Conservation (phyloP, 1,140 invertebrate genomes). For the Medauroidea extradentata region DNA sequence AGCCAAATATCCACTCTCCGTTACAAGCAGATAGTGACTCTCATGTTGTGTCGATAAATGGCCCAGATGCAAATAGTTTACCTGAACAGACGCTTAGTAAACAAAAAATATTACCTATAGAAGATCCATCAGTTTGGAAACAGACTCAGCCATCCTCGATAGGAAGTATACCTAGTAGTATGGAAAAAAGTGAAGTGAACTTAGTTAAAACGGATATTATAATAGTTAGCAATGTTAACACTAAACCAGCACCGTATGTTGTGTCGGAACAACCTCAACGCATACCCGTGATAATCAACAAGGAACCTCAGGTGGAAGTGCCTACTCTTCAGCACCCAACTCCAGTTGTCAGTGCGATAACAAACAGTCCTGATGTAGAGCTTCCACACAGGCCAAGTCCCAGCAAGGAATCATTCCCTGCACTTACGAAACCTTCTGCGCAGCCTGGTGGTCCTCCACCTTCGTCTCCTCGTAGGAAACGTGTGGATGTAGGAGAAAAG, state of each 20-base stretch:
- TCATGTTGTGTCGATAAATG: slow-evolving; percentile 3
- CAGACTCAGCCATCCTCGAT: not conserved
- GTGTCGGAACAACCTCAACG: not conserved
- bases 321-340: not conserved
- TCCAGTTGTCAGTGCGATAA: slow-evolving; percentile 6
- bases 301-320: not conserved
- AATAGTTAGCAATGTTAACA: too few species aligned
- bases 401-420: not conserved
- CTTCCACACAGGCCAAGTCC: not conserved
- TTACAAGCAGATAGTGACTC: not conserved
- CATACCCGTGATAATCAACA: not conserved
- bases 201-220: not conserved
- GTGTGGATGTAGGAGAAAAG: too few species aligned
- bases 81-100: slow-evolving; percentile 3
- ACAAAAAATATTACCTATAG: slow-evolving; percentile 5
- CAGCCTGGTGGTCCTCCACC: not conserved
- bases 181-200: slow-evolving; percentile 4
- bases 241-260: not conserved
- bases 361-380: not conserved
- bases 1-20: not conserved
- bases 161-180: slow-evolving; percentile 5
- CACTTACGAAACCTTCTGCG: slow-evolving; percentile 2
- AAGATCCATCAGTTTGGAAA: slow-evolving; percentile 7
- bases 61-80: not conserved
- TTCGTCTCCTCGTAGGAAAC: not conserved